These are phyloP conservation scores for Drosophila miranda DNA, from an alignment of 1,140 invertebrate genomes.

Conservation along the genomic window DNA sequence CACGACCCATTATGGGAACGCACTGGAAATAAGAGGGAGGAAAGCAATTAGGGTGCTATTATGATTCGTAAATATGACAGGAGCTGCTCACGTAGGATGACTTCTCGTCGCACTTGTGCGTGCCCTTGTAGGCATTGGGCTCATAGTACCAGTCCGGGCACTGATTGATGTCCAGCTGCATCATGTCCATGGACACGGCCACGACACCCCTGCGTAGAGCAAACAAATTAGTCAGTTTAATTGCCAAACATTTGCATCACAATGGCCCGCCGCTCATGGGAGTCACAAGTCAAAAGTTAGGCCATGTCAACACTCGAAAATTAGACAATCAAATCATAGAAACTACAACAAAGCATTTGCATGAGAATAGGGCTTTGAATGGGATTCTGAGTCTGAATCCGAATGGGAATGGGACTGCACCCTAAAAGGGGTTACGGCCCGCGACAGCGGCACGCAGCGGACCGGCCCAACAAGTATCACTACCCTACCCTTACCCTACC, in stretches of 20 bases:
- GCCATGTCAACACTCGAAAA: slow-evolving; percentile 72
- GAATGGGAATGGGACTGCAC: slow-evolving; percentile 40
- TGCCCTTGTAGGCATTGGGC: slow-evolving; percentile 97
- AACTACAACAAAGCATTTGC: slow-evolving; percentile 51
- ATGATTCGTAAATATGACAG: background rate
- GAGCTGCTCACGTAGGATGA: slow-evolving; percentile 92
- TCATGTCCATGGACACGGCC: slow-evolving; percentile 94
- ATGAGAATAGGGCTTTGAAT: slow-evolving; percentile 45
- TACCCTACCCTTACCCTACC: background rate
- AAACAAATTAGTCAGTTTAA: slow-evolving; percentile 79
- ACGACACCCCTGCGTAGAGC: slow-evolving; percentile 91
- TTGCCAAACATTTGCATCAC: slow-evolving; percentile 68
- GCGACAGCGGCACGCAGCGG: slow-evolving; percentile 60
- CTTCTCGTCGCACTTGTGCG: slow-evolving; percentile 95
- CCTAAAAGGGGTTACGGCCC: slow-evolving; percentile 61
- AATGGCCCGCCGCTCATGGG: slow-evolving; percentile 30
- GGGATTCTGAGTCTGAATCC: slow-evolving; percentile 18
- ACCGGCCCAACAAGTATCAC: slow-evolving; percentile 51
- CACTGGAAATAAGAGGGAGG: slow-evolving; percentile 87
- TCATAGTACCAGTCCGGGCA: slow-evolving; percentile 94
- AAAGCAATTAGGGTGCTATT: background rate
- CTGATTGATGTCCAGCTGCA: slow-evolving; percentile 96
- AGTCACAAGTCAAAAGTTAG: slow-evolving; percentile 64
- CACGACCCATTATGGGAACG: slow-evolving; percentile 94
- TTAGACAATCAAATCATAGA: slow-evolving; percentile 64